Conservation (phyloP, 2,797 vertebrate genomes). For the Pagetopsis macropterus region DNA sequence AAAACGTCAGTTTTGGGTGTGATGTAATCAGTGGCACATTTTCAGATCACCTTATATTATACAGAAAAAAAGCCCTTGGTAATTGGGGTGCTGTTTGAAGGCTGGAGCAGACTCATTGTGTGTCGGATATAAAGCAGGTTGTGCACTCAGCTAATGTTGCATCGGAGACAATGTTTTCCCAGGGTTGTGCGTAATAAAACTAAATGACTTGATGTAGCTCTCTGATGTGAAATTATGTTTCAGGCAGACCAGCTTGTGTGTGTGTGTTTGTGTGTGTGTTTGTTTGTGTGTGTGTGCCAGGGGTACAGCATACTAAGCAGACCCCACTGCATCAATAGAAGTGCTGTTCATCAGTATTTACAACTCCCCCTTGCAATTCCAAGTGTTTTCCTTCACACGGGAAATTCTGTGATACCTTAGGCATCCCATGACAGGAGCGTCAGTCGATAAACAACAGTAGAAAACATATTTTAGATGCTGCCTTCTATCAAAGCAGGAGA, state of each 20-base stretch:
- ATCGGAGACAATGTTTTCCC: slow-evolving; percentile 35
- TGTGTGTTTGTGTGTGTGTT: slow-evolving; percentile 11
- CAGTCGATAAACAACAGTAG: slow-evolving; percentile 18
- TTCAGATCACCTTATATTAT: slow-evolving; percentile 70
- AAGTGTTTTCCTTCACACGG: slow-evolving; percentile 62
- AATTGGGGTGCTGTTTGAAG: slow-evolving; percentile 29
- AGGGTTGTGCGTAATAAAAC: slow-evolving; percentile 38
- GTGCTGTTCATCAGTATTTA: slow-evolving; percentile 78
- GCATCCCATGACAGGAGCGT: slow-evolving; percentile 11
- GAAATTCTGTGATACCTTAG: slow-evolving; percentile 42
- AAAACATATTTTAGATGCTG: slow-evolving; percentile 14
- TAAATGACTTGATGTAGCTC: slow-evolving; percentile 50
- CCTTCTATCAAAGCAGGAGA: slow-evolving; percentile 18
- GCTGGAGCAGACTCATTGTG: slow-evolving; percentile 30
- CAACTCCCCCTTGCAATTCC: slow-evolving; percentile 63
- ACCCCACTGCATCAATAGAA: slow-evolving; percentile 76
- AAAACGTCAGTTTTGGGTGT: slow-evolving; percentile 71
- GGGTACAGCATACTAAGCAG: slow-evolving; percentile 73
- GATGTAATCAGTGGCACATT: slow-evolving; percentile 69
- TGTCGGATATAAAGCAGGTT: slow-evolving; percentile 28
- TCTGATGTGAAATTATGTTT: slow-evolving; percentile 59
- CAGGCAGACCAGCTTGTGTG: slow-evolving; percentile 21
- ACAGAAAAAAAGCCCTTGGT: slow-evolving; percentile 51
- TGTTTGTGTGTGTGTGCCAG: slow-evolving; percentile 31
- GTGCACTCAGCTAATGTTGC: slow-evolving; percentile 54